phyloP scores from a whole-genome alignment of 1,140 invertebrate genomes.

The Chymomyza costata region DNA sequence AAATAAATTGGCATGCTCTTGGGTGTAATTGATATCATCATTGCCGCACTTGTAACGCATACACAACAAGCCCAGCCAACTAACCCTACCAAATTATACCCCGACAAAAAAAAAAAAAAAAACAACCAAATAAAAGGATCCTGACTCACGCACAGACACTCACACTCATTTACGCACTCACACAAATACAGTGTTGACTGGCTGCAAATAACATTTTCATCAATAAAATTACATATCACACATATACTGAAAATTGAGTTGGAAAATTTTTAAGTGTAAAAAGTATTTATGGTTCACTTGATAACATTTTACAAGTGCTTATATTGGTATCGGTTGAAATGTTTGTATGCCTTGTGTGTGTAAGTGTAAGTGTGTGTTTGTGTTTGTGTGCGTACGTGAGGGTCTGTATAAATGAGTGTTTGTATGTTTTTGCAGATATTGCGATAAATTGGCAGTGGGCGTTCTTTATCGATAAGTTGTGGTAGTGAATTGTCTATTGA shows the following conservation, averaged over 20 bases:
- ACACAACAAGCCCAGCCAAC: too few species aligned
- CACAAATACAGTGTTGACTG: conserved; percentile 19
- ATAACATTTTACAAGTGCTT: conserved; percentile 46
- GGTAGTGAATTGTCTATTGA: not conserved
- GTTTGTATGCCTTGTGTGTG: not conserved
- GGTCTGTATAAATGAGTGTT: conserved; percentile 3
- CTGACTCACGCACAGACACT: conserved; percentile 7
- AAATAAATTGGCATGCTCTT: conserved; percentile 61
- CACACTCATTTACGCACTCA: conserved; percentile 22
- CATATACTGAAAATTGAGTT: conserved; percentile 55
- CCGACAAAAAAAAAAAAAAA: conserved; percentile 18
- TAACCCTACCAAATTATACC: conserved; percentile 7
- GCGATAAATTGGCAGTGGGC: too few species aligned
- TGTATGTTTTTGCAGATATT: conserved; percentile 38
- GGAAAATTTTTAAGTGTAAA: conserved; percentile 61
- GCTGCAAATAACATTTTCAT: conserved; percentile 69
- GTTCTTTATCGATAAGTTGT: not conserved
- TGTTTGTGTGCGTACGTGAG: not conserved
- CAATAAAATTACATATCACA: conserved; percentile 58
- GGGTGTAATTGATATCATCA: conserved; percentile 62
- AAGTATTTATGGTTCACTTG: conserved; percentile 65
- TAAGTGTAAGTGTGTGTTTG: not conserved
- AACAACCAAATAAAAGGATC: conserved; percentile 25
- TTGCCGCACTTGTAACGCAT: too few species aligned
- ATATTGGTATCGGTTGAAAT: too few species aligned